A percentile compares a stretch with the other conserved stretches of the same genome.
Conservation (phyloP, 2,888 invertebrate species). For the Lomographa bimaculata region DNA sequence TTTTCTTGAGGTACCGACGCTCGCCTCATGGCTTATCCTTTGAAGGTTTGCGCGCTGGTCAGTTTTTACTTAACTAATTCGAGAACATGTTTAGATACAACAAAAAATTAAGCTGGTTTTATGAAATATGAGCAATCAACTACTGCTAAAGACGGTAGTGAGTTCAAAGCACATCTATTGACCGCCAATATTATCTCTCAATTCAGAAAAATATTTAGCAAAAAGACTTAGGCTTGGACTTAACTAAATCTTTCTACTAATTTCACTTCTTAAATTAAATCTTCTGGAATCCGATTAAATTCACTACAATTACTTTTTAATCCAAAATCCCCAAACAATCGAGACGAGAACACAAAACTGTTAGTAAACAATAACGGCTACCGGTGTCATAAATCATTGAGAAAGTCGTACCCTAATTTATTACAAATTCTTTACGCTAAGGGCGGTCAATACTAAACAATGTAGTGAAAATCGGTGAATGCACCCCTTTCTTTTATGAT, state of each 20-base stretch:
- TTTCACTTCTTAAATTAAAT: slow-evolving; percentile 9
- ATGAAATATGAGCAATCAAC: slow-evolving; percentile 9
- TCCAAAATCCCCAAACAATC: slow-evolving; percentile 29
- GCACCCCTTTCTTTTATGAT: slow-evolving; percentile 61
- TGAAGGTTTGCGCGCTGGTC: slow-evolving; percentile 14
- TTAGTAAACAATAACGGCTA: slow-evolving; percentile 44
- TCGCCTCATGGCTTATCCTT: slow-evolving; percentile 13
- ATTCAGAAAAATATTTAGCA: slow-evolving; percentile 9
- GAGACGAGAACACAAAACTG: slow-evolving; percentile 27
- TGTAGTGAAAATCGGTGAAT: slow-evolving; percentile 43
- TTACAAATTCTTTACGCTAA: slow-evolving; percentile 51
- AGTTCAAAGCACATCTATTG: background rate
- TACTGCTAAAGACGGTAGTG: slow-evolving; percentile 15
- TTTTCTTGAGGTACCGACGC: slow-evolving; percentile 27
- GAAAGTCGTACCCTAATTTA: slow-evolving; percentile 49
- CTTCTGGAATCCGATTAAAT: slow-evolving; percentile 22
- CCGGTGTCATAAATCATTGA: slow-evolving; percentile 57
- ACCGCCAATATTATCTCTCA: slow-evolving; percentile 6
- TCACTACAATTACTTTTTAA: slow-evolving; percentile 19
- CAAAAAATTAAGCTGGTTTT: slow-evolving; percentile 11
- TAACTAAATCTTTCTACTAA: slow-evolving; percentile 8
- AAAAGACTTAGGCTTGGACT: slow-evolving; percentile 1
- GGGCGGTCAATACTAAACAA: slow-evolving; percentile 56
- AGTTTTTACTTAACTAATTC: slow-evolving; percentile 8
- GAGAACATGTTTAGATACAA: slow-evolving; percentile 11